Evolutionary conservation across 2,797 vertebrate genomes (phyloP).

Genomic region (Spea hammondii): DNA sequence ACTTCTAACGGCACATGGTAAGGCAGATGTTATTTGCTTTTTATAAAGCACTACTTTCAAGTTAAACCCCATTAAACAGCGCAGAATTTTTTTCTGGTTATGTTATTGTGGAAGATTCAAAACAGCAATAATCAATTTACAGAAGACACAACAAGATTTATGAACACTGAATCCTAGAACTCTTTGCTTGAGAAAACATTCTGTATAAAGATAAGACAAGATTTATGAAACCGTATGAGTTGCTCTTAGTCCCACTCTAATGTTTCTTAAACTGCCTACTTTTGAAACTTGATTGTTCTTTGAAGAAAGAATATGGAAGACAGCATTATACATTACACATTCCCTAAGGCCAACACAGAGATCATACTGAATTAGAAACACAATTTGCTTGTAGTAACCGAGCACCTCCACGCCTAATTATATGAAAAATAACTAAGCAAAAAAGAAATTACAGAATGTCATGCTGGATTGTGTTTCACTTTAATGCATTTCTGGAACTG

Average conservation of each 20-base stretch:
- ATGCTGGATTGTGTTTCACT: slow-evolving; percentile 37
- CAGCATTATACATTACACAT: slow-evolving; percentile 52
- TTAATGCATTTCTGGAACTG: slow-evolving; percentile 42
- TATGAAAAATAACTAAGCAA: slow-evolving; percentile 53
- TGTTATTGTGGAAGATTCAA: slow-evolving; percentile 62
- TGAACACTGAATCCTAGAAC: slow-evolving; percentile 55
- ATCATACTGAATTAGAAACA: slow-evolving; percentile 53
- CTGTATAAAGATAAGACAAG: slow-evolving; percentile 50
- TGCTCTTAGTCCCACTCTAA: slow-evolving; percentile 47
- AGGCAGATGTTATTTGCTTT: slow-evolving; percentile 45
- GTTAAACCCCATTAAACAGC: slow-evolving; percentile 61
- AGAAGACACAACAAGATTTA: slow-evolving; percentile 51
- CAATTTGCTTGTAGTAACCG: slow-evolving; percentile 45
- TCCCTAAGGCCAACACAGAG: slow-evolving; percentile 54
- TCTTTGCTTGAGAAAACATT: slow-evolving; percentile 55
- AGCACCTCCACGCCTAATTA: slow-evolving; percentile 52
- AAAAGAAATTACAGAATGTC: slow-evolving; percentile 38
- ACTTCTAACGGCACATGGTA: slow-evolving; percentile 43
- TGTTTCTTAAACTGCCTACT: slow-evolving; percentile 56
- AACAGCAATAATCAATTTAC: slow-evolving; percentile 63
- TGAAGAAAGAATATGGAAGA: slow-evolving; percentile 56
- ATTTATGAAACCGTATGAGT: slow-evolving; percentile 47
- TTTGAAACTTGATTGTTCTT: slow-evolving; percentile 59
- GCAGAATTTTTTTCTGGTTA: slow-evolving; percentile 61
- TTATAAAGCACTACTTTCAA: slow-evolving; percentile 57